A percentile compares a stretch with the other conserved stretches of the same genome.
phyloP scores from a whole-genome alignment of 2,888 invertebrate genomes.

The Apotomis turbidana region DNA sequence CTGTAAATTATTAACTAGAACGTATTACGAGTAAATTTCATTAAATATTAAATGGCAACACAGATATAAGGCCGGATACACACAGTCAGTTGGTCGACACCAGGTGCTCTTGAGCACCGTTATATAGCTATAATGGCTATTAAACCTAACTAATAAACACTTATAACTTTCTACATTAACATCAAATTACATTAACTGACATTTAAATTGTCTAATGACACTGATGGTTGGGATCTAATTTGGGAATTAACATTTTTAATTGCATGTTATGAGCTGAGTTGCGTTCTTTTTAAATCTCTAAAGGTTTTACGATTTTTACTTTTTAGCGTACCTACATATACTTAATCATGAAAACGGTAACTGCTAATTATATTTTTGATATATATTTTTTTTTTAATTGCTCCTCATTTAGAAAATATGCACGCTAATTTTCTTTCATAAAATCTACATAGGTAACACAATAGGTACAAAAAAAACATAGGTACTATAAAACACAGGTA shows the following conservation, averaged over 20 bases:
- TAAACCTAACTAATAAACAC: slow-evolving; percentile 31
- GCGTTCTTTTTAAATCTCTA: not conserved
- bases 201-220: slow-evolving; percentile 34
- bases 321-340: too few species aligned
- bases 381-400: too few species aligned
- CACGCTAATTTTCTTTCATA: too few species aligned
- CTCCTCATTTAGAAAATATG: too few species aligned
- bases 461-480: too few species aligned
- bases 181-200: slow-evolving; percentile 28
- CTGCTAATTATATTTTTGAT: too few species aligned
- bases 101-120: slow-evolving; percentile 22
- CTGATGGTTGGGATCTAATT: slow-evolving; percentile 13
- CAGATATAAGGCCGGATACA: slow-evolving; percentile 18
- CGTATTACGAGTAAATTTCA: not conserved
- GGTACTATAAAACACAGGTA: too few species aligned
- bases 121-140: slow-evolving; percentile 24
- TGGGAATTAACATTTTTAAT: slow-evolving; percentile 36
- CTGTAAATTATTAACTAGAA: slow-evolving; percentile 9
- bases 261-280: slow-evolving; percentile 1
- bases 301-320: not conserved
- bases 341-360: too few species aligned
- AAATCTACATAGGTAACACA: too few species aligned
- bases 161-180: slow-evolving; percentile 15
- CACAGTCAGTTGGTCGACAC: slow-evolving; percentile 22
- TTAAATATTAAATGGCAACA: slow-evolving; percentile 1